Percentiles rank a stretch among this genome's conserved stretches.
phyloP scores from a whole-genome alignment of 1,140 invertebrate genomes.

The Wiebesia pumilae region DNA sequence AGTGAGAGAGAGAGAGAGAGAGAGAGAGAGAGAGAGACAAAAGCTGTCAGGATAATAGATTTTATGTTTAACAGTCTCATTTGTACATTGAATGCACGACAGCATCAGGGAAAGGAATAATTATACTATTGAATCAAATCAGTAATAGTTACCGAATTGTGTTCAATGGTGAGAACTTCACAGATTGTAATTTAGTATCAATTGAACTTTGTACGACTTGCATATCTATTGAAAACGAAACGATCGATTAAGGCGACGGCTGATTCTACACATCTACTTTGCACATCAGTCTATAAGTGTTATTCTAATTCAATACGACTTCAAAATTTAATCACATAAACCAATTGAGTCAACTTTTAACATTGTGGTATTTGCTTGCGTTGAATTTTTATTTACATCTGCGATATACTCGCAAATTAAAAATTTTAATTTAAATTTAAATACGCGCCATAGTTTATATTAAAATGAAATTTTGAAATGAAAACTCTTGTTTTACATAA shows the following conservation, averaged over 20 bases:
- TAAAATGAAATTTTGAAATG: too few species aligned
- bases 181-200: slow-evolving; percentile 65
- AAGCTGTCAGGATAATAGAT: slow-evolving; percentile 14
- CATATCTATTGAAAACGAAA: slow-evolving; percentile 64
- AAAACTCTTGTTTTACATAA: too few species aligned
- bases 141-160: slow-evolving; percentile 65
- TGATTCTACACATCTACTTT: slow-evolving; percentile 57
- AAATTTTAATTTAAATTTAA: too few species aligned
- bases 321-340: slow-evolving; percentile 49
- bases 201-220: slow-evolving; percentile 66
- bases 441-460: too few species aligned
- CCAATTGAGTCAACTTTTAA: neutral
- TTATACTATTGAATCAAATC: slow-evolving; percentile 65
- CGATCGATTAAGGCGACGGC: slow-evolving; percentile 52
- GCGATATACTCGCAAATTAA: too few species aligned
- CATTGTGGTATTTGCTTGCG: neutral
- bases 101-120: slow-evolving; percentile 54
- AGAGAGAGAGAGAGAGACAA: neutral
- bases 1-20: too few species aligned
- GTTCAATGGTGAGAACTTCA: slow-evolving; percentile 66
- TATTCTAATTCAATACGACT: slow-evolving; percentile 22
- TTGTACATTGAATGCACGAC: slow-evolving; percentile 2
- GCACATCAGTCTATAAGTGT: slow-evolving; percentile 35
- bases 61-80: slow-evolving; percentile 32
- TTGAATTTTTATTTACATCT: neutral